Evolutionary conservation across 2,113 vertebrate genomes (phyloP).

Genomic region (Nematolebias whitei): DNA sequence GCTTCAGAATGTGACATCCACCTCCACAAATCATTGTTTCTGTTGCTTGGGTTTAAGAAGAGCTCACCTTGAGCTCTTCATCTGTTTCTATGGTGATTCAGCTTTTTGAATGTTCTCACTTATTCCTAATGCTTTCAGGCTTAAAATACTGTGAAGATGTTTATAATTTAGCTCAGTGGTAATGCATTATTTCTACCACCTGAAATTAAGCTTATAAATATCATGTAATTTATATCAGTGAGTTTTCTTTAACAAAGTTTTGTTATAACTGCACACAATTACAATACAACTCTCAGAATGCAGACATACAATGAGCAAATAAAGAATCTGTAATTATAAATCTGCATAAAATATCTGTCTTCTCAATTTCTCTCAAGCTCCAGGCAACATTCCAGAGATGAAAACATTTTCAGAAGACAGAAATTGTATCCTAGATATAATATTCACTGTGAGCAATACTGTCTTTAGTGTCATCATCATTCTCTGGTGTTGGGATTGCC

Average conservation of each 20-base stretch:
- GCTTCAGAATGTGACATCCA: slow-evolving; percentile 28
- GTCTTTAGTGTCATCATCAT: slow-evolving; percentile 52
- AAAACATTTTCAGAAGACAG: slow-evolving; percentile 60
- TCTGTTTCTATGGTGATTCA: slow-evolving; percentile 78
- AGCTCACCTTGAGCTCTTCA: slow-evolving; percentile 67
- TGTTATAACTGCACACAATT: background rate
- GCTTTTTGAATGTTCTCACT: slow-evolving; percentile 38
- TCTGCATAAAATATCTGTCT: background rate
- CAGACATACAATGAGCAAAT: background rate
- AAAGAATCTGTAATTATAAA: slow-evolving; percentile 3
- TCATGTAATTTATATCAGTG: no score
- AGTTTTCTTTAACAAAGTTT: background rate
- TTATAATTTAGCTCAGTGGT: slow-evolving; percentile 2
- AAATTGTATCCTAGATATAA: slow-evolving; percentile 42
- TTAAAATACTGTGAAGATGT: slow-evolving; percentile 31
- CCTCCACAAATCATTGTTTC: slow-evolving; percentile 63
- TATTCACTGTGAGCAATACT: slow-evolving; percentile 36
- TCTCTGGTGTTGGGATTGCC: slow-evolving; percentile 45
- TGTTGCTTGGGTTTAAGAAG: slow-evolving; percentile 49
- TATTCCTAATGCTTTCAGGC: slow-evolving; percentile 12
- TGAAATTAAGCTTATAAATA: no score
- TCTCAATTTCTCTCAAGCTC: slow-evolving; percentile 53
- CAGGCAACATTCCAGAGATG: slow-evolving; percentile 63
- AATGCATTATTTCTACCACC: background rate
- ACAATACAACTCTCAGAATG: background rate